phyloP scores from a whole-genome alignment of 1,140 invertebrate species.

The Hestina assimilis region DNA sequence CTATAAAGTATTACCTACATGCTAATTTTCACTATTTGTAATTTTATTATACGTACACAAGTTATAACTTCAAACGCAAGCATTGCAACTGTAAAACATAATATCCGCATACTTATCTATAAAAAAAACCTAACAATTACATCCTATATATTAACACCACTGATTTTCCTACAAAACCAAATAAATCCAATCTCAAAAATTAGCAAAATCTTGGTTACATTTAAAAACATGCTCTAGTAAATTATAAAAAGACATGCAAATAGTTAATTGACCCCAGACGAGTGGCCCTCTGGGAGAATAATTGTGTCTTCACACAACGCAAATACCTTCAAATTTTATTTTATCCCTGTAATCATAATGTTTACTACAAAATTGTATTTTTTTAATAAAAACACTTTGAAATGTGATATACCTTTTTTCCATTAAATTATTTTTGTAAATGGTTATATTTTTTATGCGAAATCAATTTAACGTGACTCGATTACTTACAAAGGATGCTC shows the following conservation, averaged over 20 bases:
- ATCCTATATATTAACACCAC: constrained; percentile 4
- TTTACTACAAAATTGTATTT: not conserved
- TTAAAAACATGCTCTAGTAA: constrained; percentile 39
- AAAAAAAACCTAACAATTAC: constrained; percentile 13
- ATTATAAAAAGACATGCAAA: constrained; percentile 37
- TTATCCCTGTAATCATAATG: not conserved
- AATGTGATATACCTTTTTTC: not conserved
- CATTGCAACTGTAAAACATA: constrained; percentile 57
- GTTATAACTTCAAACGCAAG: constrained; percentile 66
- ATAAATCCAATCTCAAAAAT: constrained; percentile 12
- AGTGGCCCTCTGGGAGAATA: constrained; percentile 59
- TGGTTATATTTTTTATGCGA: constrained; percentile 6
- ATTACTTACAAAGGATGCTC: constrained; percentile 64
- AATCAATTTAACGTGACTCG: constrained; percentile 46
- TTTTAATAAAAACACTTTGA: not conserved
- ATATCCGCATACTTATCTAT: constrained; percentile 22
- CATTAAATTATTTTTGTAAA: not conserved
- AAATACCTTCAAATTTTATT: not conserved
- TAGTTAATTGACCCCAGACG: constrained; percentile 52
- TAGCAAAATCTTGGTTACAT: constrained; percentile 11
- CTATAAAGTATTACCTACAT: constrained; percentile 73
- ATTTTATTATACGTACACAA: constrained; percentile 52
- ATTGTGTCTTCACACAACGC: not conserved
- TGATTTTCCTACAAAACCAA: constrained; percentile 15
- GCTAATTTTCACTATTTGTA: constrained; percentile 71